Evolutionary conservation across 2,797 vertebrate species (phyloP).

Genomic region (Sebastolobus altivelis): DNA sequence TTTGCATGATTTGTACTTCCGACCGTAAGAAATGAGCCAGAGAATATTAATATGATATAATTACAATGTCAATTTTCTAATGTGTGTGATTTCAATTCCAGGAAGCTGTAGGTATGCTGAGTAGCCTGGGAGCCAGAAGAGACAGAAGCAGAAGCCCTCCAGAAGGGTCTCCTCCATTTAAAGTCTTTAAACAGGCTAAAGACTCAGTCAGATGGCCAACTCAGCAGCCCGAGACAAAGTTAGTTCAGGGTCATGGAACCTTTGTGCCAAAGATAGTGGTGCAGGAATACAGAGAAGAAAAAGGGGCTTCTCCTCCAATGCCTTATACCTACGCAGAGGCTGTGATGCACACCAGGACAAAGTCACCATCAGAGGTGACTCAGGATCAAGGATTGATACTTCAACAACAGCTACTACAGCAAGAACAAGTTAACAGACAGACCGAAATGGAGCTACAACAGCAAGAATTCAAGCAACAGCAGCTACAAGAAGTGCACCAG

Average conservation of each 20-base stretch:
- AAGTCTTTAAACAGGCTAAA: constrained; percentile 75
- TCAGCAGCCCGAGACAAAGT: constrained; percentile 7
- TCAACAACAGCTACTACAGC: constrained; percentile 25
- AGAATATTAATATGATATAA: not conserved
- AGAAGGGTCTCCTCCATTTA: constrained; percentile 75
- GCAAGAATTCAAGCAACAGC: constrained; percentile 9
- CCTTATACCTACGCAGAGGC: constrained; percentile 64
- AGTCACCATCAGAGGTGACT: constrained; percentile 34
- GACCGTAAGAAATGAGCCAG: not conserved
- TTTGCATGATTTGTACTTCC: not conserved
- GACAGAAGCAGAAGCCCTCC: constrained; percentile 83
- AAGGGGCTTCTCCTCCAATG: constrained; percentile 59
- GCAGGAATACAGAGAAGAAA: constrained; percentile 75
- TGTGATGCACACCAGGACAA: constrained; percentile 47
- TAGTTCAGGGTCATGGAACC: constrained; percentile 18
- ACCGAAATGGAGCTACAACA: constrained; percentile 17
- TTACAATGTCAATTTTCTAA: not conserved
- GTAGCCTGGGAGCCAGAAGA: constrained; percentile 83
- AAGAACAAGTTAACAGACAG: constrained; percentile 22
- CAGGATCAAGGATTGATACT: constrained; percentile 20
- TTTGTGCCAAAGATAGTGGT: constrained; percentile 81
- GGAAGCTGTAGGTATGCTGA: constrained; percentile 86
- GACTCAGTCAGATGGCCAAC: constrained; percentile 8
- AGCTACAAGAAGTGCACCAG: constrained; percentile 11
- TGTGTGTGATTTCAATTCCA: constrained; percentile 54